Conservation (phyloP, 2,797 vertebrate species). For the Crenuchus spilurus region DNA sequence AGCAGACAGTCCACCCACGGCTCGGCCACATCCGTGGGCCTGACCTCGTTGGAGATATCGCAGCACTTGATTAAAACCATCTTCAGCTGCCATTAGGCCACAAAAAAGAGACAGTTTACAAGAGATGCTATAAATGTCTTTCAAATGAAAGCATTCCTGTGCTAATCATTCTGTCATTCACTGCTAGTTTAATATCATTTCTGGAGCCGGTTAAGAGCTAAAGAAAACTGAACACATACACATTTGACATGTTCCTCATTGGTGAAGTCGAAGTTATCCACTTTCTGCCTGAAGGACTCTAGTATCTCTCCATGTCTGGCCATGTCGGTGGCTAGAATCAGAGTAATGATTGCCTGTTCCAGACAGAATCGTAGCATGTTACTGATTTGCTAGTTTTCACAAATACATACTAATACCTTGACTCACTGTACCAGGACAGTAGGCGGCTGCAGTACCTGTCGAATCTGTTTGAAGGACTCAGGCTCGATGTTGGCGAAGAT, state of each 20-base stretch:
- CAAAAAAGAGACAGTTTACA: constrained; percentile 3
- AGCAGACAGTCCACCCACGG: constrained; percentile 92
- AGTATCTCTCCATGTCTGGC: constrained; percentile 90
- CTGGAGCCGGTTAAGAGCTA: too few species aligned
- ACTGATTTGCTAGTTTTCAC: neutral
- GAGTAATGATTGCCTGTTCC: constrained; percentile 81
- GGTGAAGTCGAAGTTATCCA: constrained; percentile 86
- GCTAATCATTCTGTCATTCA: too few species aligned
- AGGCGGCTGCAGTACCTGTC: constrained; percentile 74
- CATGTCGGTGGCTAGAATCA: constrained; percentile 94
- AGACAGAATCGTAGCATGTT: constrained; percentile 48
- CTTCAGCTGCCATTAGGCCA: constrained; percentile 80
- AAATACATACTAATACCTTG: neutral
- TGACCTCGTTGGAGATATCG: constrained; percentile 93
- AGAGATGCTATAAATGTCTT: neutral
- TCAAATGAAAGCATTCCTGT: neutral
- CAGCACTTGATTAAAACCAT: constrained; percentile 95
- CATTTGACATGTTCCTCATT: constrained; percentile 85
- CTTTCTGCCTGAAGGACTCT: constrained; percentile 84
- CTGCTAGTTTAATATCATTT: too few species aligned
- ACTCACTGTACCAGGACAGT: neutral
- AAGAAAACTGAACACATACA: constrained; percentile 74
- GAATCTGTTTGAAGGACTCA: constrained; percentile 85
- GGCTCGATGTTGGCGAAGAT: constrained; percentile 82
- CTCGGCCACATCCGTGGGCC: constrained; percentile 87